These are phyloP conservation scores for Tuberolachnus salignus DNA, from an alignment of 2,888 invertebrate species.

Conservation along the genomic window DNA sequence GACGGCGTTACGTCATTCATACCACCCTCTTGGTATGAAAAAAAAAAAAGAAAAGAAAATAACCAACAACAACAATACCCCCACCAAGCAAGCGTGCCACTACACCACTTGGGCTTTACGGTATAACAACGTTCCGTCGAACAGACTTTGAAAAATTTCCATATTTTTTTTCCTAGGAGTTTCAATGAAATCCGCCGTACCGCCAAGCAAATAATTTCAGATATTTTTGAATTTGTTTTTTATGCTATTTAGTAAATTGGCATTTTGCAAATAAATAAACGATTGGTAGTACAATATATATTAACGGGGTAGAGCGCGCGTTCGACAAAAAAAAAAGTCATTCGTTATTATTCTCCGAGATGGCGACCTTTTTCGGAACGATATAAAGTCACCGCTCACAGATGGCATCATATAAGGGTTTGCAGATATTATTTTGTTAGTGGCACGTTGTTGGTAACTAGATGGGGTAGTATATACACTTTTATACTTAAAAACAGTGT, in stretches of 20 bases:
- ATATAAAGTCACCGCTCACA: not conserved
- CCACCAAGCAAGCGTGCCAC: conserved; percentile 25
- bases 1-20: conserved; percentile 54
- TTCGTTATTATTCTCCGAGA: conserved; percentile 30
- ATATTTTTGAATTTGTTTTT: not conserved
- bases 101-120: not conserved
- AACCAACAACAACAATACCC: conserved; percentile 24
- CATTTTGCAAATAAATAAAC: not conserved
- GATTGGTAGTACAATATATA: not conserved
- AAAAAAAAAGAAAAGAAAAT: not conserved
- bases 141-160: not conserved
- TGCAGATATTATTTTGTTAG: not conserved
- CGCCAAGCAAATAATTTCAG: not conserved
- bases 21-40: conserved; percentile 38
- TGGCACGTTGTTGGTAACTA: not conserved
- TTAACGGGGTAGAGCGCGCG: not conserved
- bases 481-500: too few relatives aligned
- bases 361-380: conserved; percentile 22
- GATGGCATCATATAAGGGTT: conserved; percentile 24
- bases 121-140: too few relatives aligned
- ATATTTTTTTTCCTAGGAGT: too few relatives aligned
- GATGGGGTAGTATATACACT: conserved; percentile 9
- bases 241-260: not conserved
- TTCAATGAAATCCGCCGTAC: not conserved
- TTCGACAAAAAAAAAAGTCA: conserved; percentile 3